phyloP scores from a whole-genome alignment of 1,140 invertebrate species.

The Ceratina japonica region DNA sequence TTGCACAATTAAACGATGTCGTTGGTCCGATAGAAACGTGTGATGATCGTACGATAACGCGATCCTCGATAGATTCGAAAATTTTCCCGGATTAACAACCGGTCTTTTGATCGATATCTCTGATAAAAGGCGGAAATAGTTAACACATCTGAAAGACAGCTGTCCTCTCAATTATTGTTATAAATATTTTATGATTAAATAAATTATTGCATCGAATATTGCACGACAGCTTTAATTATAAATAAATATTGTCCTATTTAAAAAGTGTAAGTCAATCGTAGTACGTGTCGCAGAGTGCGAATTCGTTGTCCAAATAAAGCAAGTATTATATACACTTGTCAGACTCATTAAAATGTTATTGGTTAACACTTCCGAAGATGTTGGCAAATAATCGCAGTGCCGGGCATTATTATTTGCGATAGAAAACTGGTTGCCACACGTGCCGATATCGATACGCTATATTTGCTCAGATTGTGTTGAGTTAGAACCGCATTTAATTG shows the following conservation, averaged over 20 bases:
- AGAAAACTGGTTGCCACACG: slow-evolving; percentile 5
- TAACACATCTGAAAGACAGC: too few species aligned
- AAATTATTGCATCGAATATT: too few species aligned
- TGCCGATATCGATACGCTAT: slow-evolving; percentile 14
- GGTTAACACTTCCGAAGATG: not conserved
- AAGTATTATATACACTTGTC: not conserved
- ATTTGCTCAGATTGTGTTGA: slow-evolving; percentile 19
- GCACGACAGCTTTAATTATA: too few species aligned
- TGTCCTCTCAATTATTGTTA: too few species aligned
- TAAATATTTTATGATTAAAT: too few species aligned
- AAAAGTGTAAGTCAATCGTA: not conserved
- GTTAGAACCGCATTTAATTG: not conserved
- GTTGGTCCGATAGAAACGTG: not conserved
- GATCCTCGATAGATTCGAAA: not conserved
- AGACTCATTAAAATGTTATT: not conserved
- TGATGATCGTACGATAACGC: not conserved
- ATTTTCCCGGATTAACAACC: not conserved
- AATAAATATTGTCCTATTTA: too few species aligned
- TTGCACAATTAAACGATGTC: slow-evolving; percentile 11
- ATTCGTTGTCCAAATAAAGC: not conserved
- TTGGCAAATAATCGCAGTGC: not conserved
- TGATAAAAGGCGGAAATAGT: too few species aligned
- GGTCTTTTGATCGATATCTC: too few species aligned
- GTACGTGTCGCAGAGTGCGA: not conserved
- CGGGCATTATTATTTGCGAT: slow-evolving; percentile 6